Conservation (phyloP, 2,888 invertebrate species). For the Ligdia adustata region DNA sequence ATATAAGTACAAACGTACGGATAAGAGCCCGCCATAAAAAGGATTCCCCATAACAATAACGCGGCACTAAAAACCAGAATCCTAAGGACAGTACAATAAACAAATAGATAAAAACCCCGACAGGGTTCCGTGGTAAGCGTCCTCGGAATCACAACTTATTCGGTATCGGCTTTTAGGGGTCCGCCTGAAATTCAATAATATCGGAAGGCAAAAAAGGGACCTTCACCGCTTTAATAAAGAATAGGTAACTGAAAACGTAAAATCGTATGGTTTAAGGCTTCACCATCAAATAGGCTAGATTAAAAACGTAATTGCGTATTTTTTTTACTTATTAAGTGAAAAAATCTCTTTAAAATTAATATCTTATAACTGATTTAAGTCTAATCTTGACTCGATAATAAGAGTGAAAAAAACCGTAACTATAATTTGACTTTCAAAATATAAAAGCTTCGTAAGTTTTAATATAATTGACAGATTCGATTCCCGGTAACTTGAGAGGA, state of each 20-base stretch:
- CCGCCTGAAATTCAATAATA: slow-evolving; percentile 52
- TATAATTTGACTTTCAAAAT: no score
- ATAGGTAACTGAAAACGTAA: background rate
- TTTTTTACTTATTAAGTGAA: no score
- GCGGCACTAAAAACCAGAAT: slow-evolving; percentile 31
- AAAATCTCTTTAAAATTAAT: no score
- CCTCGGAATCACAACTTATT: slow-evolving; percentile 56
- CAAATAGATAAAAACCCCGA: slow-evolving; percentile 52
- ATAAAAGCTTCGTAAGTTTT: no score
- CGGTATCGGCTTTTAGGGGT: slow-evolving; percentile 45
- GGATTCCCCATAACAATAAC: slow-evolving; percentile 36
- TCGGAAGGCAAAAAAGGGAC: slow-evolving; percentile 43
- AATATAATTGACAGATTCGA: no score
- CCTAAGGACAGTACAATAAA: slow-evolving; percentile 50
- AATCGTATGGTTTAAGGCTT: no score
- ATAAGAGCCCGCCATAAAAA: slow-evolving; percentile 19
- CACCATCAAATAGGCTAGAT: no score
- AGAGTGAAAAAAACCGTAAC: no score
- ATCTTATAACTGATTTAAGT: no score
- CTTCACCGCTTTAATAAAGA: background rate
- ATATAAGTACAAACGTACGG: slow-evolving; percentile 11
- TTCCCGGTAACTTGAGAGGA: no score
- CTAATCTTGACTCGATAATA: no score
- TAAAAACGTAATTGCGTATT: no score
- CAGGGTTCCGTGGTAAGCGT: slow-evolving; percentile 50